Evolutionary conservation across 2,113 vertebrate species (phyloP).

Genomic region (Riparia riparia): DNA sequence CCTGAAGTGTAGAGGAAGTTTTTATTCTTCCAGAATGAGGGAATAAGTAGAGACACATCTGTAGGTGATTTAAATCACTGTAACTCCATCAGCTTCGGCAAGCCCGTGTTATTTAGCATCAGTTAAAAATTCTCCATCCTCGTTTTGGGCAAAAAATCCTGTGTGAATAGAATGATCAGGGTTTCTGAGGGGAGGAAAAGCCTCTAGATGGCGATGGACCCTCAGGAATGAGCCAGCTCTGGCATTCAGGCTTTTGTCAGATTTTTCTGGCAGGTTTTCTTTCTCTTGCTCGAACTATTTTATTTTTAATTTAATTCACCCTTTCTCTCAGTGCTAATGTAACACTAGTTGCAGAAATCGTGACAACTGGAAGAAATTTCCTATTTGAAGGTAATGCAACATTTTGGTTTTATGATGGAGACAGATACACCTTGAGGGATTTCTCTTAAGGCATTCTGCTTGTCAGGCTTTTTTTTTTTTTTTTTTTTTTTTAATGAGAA

Average conservation of each 20-base stretch:
- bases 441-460: slow-evolving; percentile 3
- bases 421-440: slow-evolving; percentile 20
- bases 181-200: not conserved
- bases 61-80: not conserved
- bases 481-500: not conserved
- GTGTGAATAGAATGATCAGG: not conserved
- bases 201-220: slow-evolving; percentile 82
- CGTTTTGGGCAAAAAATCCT: not conserved
- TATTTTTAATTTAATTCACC: slow-evolving; percentile 73
- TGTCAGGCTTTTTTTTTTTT: not conserved
- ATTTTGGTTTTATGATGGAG: slow-evolving; percentile 43
- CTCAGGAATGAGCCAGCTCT: slow-evolving; percentile 69
- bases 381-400: slow-evolving; percentile 45
- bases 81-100: not conserved
- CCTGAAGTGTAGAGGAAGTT: not conserved
- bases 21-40: not conserved
- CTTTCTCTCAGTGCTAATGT: slow-evolving; percentile 57
- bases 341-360: slow-evolving; percentile 56
- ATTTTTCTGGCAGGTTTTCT: slow-evolving; percentile 61
- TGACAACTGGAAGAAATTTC: slow-evolving; percentile 65
- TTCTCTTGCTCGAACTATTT: slow-evolving; percentile 66
- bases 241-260: slow-evolving; percentile 37
- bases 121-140: not conserved
- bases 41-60: not conserved
- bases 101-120: not conserved